Percentiles rank a stretch among this genome's conserved stretches.
Evolutionary conservation across 2,888 invertebrate species (phyloP).

Genomic region (Sepioteuthis lessoniana): DNA sequence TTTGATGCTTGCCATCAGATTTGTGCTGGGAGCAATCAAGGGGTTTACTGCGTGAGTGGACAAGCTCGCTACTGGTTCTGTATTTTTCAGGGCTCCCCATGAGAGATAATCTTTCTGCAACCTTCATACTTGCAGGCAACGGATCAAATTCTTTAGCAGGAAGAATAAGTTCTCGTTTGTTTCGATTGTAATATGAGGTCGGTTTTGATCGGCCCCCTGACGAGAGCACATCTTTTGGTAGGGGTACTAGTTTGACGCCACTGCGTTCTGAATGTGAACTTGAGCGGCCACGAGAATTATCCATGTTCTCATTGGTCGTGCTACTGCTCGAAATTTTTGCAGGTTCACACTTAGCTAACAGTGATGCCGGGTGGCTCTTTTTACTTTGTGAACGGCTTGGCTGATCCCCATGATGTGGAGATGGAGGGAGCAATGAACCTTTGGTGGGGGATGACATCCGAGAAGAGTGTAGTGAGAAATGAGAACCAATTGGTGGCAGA

Average conservation of each 20-base stretch:
- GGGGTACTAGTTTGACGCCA: slow-evolving; percentile 40
- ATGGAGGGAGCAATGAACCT: slow-evolving; percentile 24
- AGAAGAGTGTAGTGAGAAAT: background rate
- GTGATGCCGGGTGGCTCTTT: background rate
- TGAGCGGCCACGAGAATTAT: background rate
- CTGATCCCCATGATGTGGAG: background rate
- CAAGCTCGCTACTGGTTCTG: background rate
- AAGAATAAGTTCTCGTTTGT: slow-evolving; percentile 41
- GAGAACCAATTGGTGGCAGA: background rate
- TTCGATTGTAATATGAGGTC: slow-evolving; percentile 35
- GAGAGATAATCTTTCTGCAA: slow-evolving; percentile 34
- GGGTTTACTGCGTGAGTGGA: slow-evolving; percentile 39
- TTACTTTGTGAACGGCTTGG: slow-evolving; percentile 20
- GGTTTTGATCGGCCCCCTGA: slow-evolving; percentile 24
- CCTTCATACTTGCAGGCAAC: slow-evolving; percentile 34
- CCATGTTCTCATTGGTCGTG: background rate
- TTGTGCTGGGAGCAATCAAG: background rate
- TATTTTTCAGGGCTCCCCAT: slow-evolving; percentile 39
- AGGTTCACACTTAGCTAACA: slow-evolving; percentile 40
- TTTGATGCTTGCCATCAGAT: background rate
- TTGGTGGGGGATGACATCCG: background rate
- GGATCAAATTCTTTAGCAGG: slow-evolving; percentile 42
- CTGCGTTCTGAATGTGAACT: slow-evolving; percentile 46
- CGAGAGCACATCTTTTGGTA: background rate
- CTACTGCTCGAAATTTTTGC: background rate